These are phyloP conservation scores for Phasia obesa DNA, from an alignment of 2,888 invertebrate species.

Conservation along the genomic window DNA sequence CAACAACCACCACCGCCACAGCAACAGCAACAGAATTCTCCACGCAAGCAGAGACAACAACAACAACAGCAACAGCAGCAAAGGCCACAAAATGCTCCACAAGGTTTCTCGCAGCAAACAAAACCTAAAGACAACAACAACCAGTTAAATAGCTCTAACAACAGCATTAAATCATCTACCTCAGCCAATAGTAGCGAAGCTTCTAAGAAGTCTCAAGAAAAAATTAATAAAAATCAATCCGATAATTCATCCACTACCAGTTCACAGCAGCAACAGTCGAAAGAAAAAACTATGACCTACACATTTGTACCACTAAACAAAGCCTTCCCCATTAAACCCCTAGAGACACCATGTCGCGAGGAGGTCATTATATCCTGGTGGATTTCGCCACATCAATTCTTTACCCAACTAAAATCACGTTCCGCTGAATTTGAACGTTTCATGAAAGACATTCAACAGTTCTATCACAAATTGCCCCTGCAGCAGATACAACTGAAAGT, in stretches of 20 bases:
- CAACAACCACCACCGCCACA: no score
- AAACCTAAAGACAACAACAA: slow-evolving; percentile 54
- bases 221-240: slow-evolving; percentile 35
- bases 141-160: slow-evolving; percentile 56
- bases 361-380: slow-evolving; percentile 89
- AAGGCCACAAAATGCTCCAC: slow-evolving; percentile 78
- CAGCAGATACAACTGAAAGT: slow-evolving; percentile 82
- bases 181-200: slow-evolving; percentile 37
- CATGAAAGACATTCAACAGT: slow-evolving; percentile 88
- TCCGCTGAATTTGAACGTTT: slow-evolving; percentile 85
- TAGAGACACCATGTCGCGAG: slow-evolving; percentile 84
- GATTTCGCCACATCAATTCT: slow-evolving; percentile 88
- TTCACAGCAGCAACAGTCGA: slow-evolving; percentile 7
- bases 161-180: slow-evolving; percentile 62
- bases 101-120: slow-evolving; percentile 78
- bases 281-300: slow-evolving; percentile 30
- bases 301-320: slow-evolving; percentile 84
- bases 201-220: slow-evolving; percentile 74
- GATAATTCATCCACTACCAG: slow-evolving; percentile 22
- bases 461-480: slow-evolving; percentile 84
- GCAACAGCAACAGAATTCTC: slow-evolving; percentile 51
- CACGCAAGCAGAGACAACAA: slow-evolving; percentile 66
- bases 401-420: slow-evolving; percentile 84
- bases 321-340: slow-evolving; percentile 83
- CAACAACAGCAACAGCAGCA: slow-evolving; percentile 73